Evolutionary conservation across 2,113 vertebrate species (phyloP), one percentile per base, ranked within the genome.

Genomic region (Odontophorus gujanensis): DNA sequence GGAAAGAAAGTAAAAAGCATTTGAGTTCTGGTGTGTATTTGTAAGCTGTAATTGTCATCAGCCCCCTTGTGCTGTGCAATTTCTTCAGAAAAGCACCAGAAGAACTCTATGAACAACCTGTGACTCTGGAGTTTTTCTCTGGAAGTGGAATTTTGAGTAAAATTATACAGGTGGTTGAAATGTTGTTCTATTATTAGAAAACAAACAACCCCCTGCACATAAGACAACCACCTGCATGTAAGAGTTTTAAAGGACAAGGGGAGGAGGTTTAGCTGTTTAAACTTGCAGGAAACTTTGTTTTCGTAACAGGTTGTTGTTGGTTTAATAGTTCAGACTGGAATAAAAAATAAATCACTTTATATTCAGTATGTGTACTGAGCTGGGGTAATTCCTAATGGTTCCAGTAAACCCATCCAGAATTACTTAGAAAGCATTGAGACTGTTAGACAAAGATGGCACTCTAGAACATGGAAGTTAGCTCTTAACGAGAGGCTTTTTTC

Each of bases 381-480:
- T 85, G 47, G 63, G 30, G 3, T n/a, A 53, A 65, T 51, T 76
- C 68, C 32, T 32, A 34, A 28, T 42, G 28, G 3, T 73, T 79
- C 8, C 42, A 12, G 20, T n/a, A 32, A 21, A 75, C 15, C 78
- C 6, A 28, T 62, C 4, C 14, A 45, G 34, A 77, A 17, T 22
- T 81, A 17, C 18, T 88, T 78, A 26, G 57, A 72, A 67, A 38
- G 13, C 17, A 63, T 68, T 51, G 19, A 68, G 24, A n/a, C 3
- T 59, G 1, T 57, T 1, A 2, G 83, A 4, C 32, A 36, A 51
- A 63, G 43, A 30, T 4, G 40, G 4, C 61, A 34, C 13, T 84
- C 4, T 1, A 40, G 65, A 58, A 59, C 0, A 2, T 66, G 48
- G 25, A 69, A 66, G 5, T 1, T 92, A n/a, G 7, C 16, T 83